Conservation (phyloP, 1,140 invertebrate species). For the Drosophila kanapiae region DNA sequence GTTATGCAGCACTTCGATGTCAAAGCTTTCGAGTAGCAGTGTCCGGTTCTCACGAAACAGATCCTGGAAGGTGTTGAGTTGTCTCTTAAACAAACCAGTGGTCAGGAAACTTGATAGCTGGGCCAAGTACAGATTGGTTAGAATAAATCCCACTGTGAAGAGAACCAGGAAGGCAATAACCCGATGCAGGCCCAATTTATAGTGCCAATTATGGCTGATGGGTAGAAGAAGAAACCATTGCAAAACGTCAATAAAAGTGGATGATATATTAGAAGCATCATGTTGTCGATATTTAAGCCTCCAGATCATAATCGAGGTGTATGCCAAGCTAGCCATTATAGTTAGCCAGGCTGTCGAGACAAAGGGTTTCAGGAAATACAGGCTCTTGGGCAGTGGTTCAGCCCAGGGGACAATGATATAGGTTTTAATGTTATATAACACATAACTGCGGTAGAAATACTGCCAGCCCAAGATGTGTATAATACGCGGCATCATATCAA, state of each 20-base stretch:
- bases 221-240: constrained; percentile 30
- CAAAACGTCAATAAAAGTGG: constrained; percentile 25
- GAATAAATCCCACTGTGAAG: constrained; percentile 26
- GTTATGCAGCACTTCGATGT: constrained; percentile 12
- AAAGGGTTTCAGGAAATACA: constrained; percentile 40
- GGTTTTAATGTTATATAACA: constrained; percentile 34
- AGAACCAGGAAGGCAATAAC: constrained; percentile 15
- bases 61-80: constrained; percentile 31
- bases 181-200: constrained; percentile 1
- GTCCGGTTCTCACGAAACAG: constrained; percentile 2
- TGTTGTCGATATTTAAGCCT: background rate
- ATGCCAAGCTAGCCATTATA: constrained; percentile 8
- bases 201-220: constrained; percentile 4
- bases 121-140: constrained; percentile 30
- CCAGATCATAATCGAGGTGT: constrained; percentile 20
- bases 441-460: constrained; percentile 27
- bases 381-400: constrained; percentile 24
- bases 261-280: constrained; percentile 1
- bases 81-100: constrained; percentile 22
- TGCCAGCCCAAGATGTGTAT: constrained; percentile 10
- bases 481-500: constrained; percentile 31
- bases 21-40: constrained; percentile 27
- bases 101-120: constrained; percentile 31
- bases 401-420: constrained; percentile 44
- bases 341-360: constrained; percentile 9